phyloP scores from a whole-genome alignment of 2,797 vertebrate species.

The Lophius americanus region DNA sequence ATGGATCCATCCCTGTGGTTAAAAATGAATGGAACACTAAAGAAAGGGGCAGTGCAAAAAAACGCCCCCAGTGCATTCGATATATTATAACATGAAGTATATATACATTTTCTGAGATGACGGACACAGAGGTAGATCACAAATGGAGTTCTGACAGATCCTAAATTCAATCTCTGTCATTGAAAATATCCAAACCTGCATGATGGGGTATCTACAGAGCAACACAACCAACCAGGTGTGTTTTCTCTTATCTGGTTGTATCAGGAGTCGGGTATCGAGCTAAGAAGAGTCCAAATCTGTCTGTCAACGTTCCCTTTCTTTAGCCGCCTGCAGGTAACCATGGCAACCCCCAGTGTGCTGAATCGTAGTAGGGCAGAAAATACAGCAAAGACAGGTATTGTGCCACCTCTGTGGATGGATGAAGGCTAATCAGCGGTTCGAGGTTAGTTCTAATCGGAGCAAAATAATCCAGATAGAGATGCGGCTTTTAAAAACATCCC shows the following conservation, averaged over 20 bases:
- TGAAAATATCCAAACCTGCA: slow-evolving; percentile 44
- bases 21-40: slow-evolving; percentile 45
- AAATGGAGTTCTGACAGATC: slow-evolving; percentile 20
- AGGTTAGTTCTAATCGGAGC: slow-evolving; percentile 24
- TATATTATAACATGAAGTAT: slow-evolving; percentile 3
- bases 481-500: background rate
- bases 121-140: slow-evolving; percentile 9
- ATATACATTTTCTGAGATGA: slow-evolving; percentile 17
- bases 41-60: slow-evolving; percentile 7
- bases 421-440: slow-evolving; percentile 25
- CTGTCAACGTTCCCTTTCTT: slow-evolving; percentile 58
- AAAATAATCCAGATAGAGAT: slow-evolving; percentile 7
- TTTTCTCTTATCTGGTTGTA: slow-evolving; percentile 43
- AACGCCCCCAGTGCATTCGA: slow-evolving; percentile 12
- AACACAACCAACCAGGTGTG: slow-evolving; percentile 12
- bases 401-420: slow-evolving; percentile 25
- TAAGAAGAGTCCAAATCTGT: slow-evolving; percentile 58
- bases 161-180: slow-evolving; percentile 12
- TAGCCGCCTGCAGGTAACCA: slow-evolving; percentile 68
- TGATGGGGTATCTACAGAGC: slow-evolving; percentile 18
- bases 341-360: slow-evolving; percentile 65
- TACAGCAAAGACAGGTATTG: slow-evolving; percentile 37
- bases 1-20: slow-evolving; percentile 28
- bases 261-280: slow-evolving; percentile 41
- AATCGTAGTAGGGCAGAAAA: slow-evolving; percentile 51